Percentiles rank a stretch among this genome's conserved stretches.
Evolutionary conservation across 2,888 invertebrate genomes (phyloP).

Genomic region (Lacanobia wlatinum): DNA sequence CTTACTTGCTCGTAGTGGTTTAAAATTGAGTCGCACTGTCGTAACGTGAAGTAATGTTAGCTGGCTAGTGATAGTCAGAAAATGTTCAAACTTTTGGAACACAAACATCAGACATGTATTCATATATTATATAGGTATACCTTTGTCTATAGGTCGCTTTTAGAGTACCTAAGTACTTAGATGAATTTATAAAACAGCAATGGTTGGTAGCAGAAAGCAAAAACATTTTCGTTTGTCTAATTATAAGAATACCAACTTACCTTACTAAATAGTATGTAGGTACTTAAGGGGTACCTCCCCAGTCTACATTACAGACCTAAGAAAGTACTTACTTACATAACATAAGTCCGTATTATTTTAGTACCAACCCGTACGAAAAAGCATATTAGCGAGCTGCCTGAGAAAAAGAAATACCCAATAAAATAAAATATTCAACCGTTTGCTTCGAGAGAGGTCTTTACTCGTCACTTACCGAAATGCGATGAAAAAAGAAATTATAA

Average conservation of each 20-base stretch:
- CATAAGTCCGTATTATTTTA: conserved; percentile 29
- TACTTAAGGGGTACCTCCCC: background rate
- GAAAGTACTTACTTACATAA: background rate
- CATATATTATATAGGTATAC: too few relatives aligned
- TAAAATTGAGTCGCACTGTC: too few relatives aligned
- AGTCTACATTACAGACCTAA: background rate
- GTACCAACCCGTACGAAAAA: conserved; percentile 14
- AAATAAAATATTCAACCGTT: conserved; percentile 49
- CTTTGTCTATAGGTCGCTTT: background rate
- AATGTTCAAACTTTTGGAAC: too few relatives aligned
- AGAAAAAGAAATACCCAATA: conserved; percentile 25
- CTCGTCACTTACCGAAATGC: conserved; percentile 38
- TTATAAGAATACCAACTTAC: background rate
- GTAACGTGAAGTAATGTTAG: too few relatives aligned
- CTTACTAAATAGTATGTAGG: conserved; percentile 1
- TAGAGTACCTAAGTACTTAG: background rate
- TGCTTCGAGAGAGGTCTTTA: conserved; percentile 28
- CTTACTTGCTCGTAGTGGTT: too few relatives aligned
- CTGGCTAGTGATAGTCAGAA: too few relatives aligned
- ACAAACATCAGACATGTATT: too few relatives aligned
- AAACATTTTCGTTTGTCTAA: background rate
- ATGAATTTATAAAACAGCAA: background rate
- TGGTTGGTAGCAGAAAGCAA: background rate
- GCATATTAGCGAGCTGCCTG: conserved; percentile 34
- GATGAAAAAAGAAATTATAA: conserved; percentile 40